Percentiles rank a stretch among this genome's conserved stretches.
Evolutionary conservation across 2,797 vertebrate species (phyloP).

Genomic region (Cirrhinus mrigala): DNA sequence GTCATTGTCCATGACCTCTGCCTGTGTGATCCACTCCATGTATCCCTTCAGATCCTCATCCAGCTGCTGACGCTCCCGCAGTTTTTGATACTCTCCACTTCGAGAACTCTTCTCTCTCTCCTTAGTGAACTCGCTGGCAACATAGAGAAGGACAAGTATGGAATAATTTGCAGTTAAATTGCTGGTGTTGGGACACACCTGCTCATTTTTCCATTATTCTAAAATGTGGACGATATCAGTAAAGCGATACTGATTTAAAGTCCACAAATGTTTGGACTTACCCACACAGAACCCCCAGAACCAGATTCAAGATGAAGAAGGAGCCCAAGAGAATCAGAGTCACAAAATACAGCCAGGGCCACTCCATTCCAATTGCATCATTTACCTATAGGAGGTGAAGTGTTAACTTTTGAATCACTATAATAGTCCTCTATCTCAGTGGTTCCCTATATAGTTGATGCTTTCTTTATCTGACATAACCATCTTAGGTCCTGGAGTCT

Average conservation of each 20-base stretch:
- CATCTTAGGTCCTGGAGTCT: background rate
- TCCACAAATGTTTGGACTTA: constrained; percentile 67
- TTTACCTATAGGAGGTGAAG: constrained; percentile 82
- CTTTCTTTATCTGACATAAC: background rate
- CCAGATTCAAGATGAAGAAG: constrained; percentile 93
- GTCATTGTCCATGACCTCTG: constrained; percentile 90
- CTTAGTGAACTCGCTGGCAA: constrained; percentile 90
- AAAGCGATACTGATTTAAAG: background rate
- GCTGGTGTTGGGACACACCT: background rate
- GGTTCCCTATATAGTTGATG: background rate
- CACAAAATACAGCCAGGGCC: constrained; percentile 96
- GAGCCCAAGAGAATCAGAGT: constrained; percentile 93
- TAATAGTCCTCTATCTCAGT: background rate
- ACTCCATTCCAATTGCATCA: constrained; percentile 93
- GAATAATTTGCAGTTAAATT: background rate
- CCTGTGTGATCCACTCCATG: constrained; percentile 95
- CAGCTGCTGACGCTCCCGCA: constrained; percentile 92
- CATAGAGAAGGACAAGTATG: background rate
- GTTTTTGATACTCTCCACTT: constrained; percentile 89
- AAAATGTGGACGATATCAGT: background rate
- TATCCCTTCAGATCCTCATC: constrained; percentile 94
- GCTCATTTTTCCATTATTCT: background rate
- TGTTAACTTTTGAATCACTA: background rate
- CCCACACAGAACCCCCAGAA: constrained; percentile 93
- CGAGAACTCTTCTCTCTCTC: constrained; percentile 95